Base-by-base conservation (phyloP, 2,888 invertebrate genomes). In the Phalera bucephala region DNA sequence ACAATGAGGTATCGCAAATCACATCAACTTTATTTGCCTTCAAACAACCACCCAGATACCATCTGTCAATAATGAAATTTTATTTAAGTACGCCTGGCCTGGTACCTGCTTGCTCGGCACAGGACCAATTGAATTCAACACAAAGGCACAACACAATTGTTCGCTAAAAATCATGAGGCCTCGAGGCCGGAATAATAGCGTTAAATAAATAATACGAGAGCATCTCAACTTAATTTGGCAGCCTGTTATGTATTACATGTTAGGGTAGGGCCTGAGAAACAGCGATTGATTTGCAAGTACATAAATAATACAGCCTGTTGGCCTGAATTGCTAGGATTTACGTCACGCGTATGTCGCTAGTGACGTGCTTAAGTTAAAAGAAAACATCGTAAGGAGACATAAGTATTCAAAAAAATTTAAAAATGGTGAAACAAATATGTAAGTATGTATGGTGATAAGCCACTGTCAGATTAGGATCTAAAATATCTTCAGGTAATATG, bases 121-220 rank as follows among this genome's bases (percentile, higher is more conserved):
- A 31, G 30, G 28, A 51, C 57, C 47, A 53, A 56, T 51, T 40
- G 42, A 43, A 53, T 56, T 33, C 12, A 10, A 9, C 19, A 57
- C 53, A 57, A 56, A 53, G 32, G 33, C 35, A 37, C 41, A 51
- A 53, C 57, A 50, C 50, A 52, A 62, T 52, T 47, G 49, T 50
- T 35, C 51, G 41, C 56, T 53, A 60, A 51, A 52, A 60, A 49
- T 56, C 55, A 51, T 50, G 60, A 33, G 36, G 43, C 48, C 47
- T 53, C 46, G 52, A 37, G 49, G 33, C 34, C 42, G 39, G 52
- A 58, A 56, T 58, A 59, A 64, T 58, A 50, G 59, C 61, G 55
- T 55, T 67, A 65, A 64, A 65, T 69, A 65, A 65, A 63, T 66
- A 65, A 63, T 60, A 58, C 43, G 48, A 49, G 47, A 57, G 37